phyloP scores from a whole-genome alignment of 2,113 vertebrate genomes.

The rabbit (Oryctolagus cuniculus) region DNA sequence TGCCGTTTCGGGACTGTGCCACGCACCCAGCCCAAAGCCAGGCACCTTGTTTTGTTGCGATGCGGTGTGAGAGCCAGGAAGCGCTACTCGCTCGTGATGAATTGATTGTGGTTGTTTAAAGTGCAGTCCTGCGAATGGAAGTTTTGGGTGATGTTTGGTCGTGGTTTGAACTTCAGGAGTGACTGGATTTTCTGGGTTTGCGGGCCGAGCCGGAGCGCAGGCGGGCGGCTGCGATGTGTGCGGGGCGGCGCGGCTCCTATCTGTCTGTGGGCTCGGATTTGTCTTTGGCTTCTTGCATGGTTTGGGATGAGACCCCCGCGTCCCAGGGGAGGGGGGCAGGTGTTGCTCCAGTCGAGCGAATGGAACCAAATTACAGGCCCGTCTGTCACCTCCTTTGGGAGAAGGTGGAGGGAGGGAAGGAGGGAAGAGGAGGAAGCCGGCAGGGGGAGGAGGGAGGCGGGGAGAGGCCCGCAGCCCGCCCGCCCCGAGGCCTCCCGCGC shows the following conservation, averaged over 20 bases:
- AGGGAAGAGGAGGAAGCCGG: background rate
- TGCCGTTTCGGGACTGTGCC: background rate
- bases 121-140: constrained; percentile 67
- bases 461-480: background rate
- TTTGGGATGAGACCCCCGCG: constrained; percentile 89
- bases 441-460: constrained; percentile 62
- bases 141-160: constrained; percentile 45
- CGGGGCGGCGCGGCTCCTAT: constrained; percentile 66
- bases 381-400: constrained; percentile 97
- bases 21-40: background rate
- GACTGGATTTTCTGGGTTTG: background rate
- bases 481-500: background rate
- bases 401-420: constrained; percentile 89
- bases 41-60: constrained; percentile 72
- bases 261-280: constrained; percentile 85
- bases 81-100: constrained; percentile 47
- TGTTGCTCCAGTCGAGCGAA: constrained; percentile 99
- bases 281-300: constrained; percentile 88
- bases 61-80: constrained; percentile 72
- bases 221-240: background rate
- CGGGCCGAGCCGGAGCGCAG: background rate
- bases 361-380: constrained; percentile 99
- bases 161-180: background rate
- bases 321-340: constrained; percentile 99
- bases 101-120: background rate